Conservation (phyloP, 2,113 vertebrate species). For the Synodontis membranacea region DNA sequence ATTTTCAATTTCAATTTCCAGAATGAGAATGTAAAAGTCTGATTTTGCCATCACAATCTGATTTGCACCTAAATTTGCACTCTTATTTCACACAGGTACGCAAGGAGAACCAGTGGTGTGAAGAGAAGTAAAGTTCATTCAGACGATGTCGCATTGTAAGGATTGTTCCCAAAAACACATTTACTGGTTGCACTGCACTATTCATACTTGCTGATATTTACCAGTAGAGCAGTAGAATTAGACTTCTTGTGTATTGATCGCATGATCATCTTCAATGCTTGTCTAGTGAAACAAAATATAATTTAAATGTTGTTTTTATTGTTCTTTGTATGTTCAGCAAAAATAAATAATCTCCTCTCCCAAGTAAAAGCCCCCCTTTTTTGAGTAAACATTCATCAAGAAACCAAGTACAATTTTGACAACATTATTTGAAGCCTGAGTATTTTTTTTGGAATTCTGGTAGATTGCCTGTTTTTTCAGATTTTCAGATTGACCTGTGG, state of each 20-base stretch:
- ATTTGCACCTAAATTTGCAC: neutral
- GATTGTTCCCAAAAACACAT: constrained; percentile 73
- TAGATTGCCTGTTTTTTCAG: constrained; percentile 24
- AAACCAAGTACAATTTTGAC: constrained; percentile 56
- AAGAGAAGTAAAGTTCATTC: constrained; percentile 88
- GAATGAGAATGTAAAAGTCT: neutral
- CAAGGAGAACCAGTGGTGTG: constrained; percentile 99
- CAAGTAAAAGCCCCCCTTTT: constrained; percentile 40
- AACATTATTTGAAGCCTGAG: constrained; percentile 60
- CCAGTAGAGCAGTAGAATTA: constrained; percentile 81
- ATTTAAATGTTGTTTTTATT: constrained; percentile 60
- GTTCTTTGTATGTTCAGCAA: constrained; percentile 64
- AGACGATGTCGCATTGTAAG: constrained; percentile 82
- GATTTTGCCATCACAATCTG: neutral
- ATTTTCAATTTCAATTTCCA: no score
- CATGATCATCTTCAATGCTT: constrained; percentile 82
- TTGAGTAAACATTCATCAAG: constrained; percentile 68
- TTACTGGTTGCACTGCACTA: constrained; percentile 97
- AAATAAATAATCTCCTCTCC: constrained; percentile 48
- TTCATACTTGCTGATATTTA: constrained; percentile 97
- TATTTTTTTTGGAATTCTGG: constrained; percentile 72
- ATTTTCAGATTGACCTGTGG: constrained; percentile 47
- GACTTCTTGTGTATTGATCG: constrained; percentile 74
- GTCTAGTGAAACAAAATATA: constrained; percentile 68
- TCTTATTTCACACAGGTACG: constrained; percentile 82